Base-by-base conservation (phyloP, 2,888 invertebrate species). In the Sphaerophoria rueppellii region DNA sequence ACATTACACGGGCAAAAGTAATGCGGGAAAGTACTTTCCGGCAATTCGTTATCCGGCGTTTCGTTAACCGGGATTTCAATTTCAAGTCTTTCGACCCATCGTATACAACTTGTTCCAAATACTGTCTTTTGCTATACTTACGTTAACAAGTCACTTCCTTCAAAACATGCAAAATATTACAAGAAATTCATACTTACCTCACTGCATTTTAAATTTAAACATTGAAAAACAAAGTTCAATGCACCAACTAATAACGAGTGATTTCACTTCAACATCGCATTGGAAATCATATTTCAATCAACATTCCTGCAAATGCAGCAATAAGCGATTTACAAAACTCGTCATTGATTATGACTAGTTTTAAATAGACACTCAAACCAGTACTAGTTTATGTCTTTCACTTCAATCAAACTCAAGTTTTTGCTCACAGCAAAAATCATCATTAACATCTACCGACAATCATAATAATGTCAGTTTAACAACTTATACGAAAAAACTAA, bases 351-450 rank as follows among this genome's bases (percentile, higher is more conserved):
- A 32, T 52, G 37, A 24, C 37, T 12, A 37, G 14, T 52, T 35
- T 52, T 52, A 65, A 65, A 48, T 37, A 40, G 50, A 16, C 52
- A 37, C 7, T 37, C 37, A 37, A 35, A 65, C 65, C 65, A 65
- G 50, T 52, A 24, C 24, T 24, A 24, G 24, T 24, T 24, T 24
- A 24, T 65, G n/a, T 65, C 50, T 65, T 35, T 50, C 50, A 24
- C 65, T 52, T 35, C 16, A 52, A 65, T 52, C 37, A 65, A 63
- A 34, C 46, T 63, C 48, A 63, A 48, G 34, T 63, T 63, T 63
- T 63, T 46, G 9, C 12, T 6, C n/a, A 50, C 52, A 65, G 35
- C 50, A 37, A 4, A 52, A 65, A 52, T 65, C 35, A 52, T 65
- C 11, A 37, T 65, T 37, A 55, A 34, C 34, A 12, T 32, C 32